Base-by-base conservation (phyloP, 2,797 vertebrate species). In the Tapirus indicus region DNA sequence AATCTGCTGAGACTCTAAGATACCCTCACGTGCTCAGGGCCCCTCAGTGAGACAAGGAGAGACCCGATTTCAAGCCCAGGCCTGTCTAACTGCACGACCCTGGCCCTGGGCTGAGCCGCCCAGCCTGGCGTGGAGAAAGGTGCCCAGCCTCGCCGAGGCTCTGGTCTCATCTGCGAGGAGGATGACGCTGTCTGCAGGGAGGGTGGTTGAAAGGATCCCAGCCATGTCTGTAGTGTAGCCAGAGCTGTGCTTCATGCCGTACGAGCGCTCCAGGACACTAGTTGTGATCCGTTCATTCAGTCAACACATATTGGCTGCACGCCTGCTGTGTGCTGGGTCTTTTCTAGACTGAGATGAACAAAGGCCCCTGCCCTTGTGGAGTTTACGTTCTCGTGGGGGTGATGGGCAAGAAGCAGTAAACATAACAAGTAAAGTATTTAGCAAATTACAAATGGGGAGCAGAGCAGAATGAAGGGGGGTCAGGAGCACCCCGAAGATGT, bases 161-260 rank as follows among this genome's bases (percentile, higher is more conserved):
- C 60, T 52, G 12, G 2, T 56, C 35, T 56, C 17, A 0, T 47
- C 69, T 32, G 5, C 14, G 16, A 9, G 58, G 20, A 56, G 21
- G 18, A 10, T 11, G 27, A 7, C 17, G 7, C 5, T 0, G 12
- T 21, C 64, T 75, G 5, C 25, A 1, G 20, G 17, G 21, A 16
- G n/a, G 20, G 29, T 27, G 54, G 66, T 18, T 62, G 35, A 35
- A 62, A 18, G 25, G 21, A 12, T 27, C 23, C 77, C 47, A 2
- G 0, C 23, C 2, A 0, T 5, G 13, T 4, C 5, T 5, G 1
- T 7, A 12, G 18, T 1, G 49, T 35, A 2, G 1, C 23, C 78
- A 13, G n/a, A 6, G 0, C 60, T 0, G 5, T 5, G 47, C 18
- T 17, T 38, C 7, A 1, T 10, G 68, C 0, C 0, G 10, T 17